Evolutionary conservation across 2,113 vertebrate genomes (phyloP).

Genomic region (Tychaedon coryphoeus): DNA sequence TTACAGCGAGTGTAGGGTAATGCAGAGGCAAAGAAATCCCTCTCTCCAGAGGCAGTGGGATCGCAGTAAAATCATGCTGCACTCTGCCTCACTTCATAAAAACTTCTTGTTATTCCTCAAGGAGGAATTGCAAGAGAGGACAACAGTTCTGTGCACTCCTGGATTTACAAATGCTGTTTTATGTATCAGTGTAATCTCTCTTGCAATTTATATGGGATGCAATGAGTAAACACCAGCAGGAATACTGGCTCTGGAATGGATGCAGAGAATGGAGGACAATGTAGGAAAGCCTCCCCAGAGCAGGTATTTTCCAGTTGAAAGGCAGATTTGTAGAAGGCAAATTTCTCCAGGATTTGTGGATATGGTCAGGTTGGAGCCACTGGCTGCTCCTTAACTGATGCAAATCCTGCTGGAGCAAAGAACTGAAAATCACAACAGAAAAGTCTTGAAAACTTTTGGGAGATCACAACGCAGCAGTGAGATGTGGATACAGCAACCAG

Average conservation of each 20-base stretch:
- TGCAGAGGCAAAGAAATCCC: background rate
- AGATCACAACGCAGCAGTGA: background rate
- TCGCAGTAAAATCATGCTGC: background rate
- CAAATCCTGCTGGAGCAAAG: background rate
- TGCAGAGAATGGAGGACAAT: background rate
- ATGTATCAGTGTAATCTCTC: background rate
- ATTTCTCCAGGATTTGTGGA: background rate
- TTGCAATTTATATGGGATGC: background rate
- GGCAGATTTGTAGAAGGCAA: background rate
- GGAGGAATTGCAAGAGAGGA: background rate
- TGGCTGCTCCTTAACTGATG: background rate
- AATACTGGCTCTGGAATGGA: background rate
- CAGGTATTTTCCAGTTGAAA: background rate
- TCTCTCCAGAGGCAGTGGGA: background rate
- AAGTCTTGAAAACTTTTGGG: background rate
- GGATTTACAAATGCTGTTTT: background rate
- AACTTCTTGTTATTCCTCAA: background rate
- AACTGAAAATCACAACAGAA: background rate
- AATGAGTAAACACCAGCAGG: background rate
- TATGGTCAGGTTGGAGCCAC: background rate
- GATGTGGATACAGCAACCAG: background rate
- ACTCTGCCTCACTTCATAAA: background rate
- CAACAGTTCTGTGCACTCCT: background rate
- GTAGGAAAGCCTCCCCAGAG: background rate
- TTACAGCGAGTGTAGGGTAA: rapidly evolving